phyloP scores from a whole-genome alignment of 2,797 vertebrate species.

The Anguilla anguilla region DNA sequence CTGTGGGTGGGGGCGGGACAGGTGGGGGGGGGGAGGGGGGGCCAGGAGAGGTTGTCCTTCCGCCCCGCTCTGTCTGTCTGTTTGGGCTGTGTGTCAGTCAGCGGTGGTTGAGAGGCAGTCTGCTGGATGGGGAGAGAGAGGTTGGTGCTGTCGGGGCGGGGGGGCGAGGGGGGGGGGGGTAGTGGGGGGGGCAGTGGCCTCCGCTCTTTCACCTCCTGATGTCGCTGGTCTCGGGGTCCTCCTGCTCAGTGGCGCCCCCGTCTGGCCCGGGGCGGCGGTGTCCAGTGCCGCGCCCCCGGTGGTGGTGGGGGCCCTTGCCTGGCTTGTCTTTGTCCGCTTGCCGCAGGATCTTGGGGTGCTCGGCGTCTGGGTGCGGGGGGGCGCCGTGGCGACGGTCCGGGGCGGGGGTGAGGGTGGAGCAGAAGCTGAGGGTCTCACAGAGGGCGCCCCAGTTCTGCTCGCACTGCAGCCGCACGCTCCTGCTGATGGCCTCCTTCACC shows the following conservation, averaged over 20 bases:
- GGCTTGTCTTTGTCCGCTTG: constrained; percentile 82
- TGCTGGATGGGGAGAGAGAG: constrained; percentile 48
- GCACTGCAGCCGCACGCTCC: constrained; percentile 89
- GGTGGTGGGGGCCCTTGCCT: constrained; percentile 70
- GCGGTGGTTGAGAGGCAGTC: constrained; percentile 14
- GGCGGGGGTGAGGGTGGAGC: constrained; percentile 72
- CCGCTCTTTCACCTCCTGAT: constrained; percentile 90
- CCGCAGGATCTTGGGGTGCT: constrained; percentile 65
- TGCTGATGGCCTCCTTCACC: constrained; percentile 90
- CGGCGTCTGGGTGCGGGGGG: constrained; percentile 69
- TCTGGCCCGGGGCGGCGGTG: constrained; percentile 78
- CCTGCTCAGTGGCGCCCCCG: constrained; percentile 78
- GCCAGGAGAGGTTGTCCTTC: constrained; percentile 51
- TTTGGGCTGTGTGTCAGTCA: constrained; percentile 70
- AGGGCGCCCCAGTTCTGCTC: constrained; percentile 96
- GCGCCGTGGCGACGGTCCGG: constrained; percentile 58
- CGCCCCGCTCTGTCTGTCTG: constrained; percentile 41
- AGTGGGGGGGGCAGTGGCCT: constrained; percentile 33
- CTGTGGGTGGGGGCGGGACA: constrained; percentile 63
- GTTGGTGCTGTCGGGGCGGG: constrained; percentile 40
- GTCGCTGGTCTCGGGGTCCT: constrained; percentile 84
- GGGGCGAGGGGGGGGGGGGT: not conserved
- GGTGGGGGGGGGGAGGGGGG: constrained; percentile 21
- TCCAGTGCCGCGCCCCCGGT: constrained; percentile 72
- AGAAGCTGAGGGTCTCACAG: constrained; percentile 95